These are phyloP conservation scores for Drosophila rubida DNA, from an alignment of 2,888 invertebrate species.

Conservation along the genomic window DNA sequence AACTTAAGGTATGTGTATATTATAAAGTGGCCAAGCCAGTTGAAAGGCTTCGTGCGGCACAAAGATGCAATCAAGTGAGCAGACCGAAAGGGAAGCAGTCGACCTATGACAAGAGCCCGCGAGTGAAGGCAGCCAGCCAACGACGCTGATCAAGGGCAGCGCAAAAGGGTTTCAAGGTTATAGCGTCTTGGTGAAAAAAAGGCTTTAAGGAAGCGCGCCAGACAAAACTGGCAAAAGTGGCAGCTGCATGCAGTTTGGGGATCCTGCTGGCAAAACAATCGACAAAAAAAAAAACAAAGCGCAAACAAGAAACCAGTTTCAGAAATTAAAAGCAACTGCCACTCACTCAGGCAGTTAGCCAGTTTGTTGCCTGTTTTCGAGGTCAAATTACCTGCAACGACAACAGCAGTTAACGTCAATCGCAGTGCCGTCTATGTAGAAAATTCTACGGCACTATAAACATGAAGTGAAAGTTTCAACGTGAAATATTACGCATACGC, in stretches of 20 bases:
- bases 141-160: conserved; percentile 67
- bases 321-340: conserved; percentile 27
- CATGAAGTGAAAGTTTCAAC: conserved; percentile 46
- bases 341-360: conserved; percentile 7
- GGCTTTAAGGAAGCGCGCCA: conserved; percentile 43
- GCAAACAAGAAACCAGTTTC: conserved; percentile 28
- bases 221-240: conserved; percentile 3
- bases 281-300: not conserved
- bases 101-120: not conserved
- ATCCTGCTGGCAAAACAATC: conserved; percentile 25
- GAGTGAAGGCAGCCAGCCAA: not conserved
- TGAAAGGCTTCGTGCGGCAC: conserved; percentile 38
- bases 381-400: conserved; percentile 13
- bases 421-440: not conserved
- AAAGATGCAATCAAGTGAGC: conserved; percentile 11
- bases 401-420: not conserved
- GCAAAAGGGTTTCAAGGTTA: conserved; percentile 70
- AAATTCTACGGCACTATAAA: conserved; percentile 10
- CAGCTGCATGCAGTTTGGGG: conserved; percentile 24
- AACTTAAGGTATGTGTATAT: conserved; percentile 4
- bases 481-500: conserved; percentile 56
- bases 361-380: conserved; percentile 20
- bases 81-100: conserved; percentile 4
- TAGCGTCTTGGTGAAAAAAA: conserved; percentile 27
- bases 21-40: conserved; percentile 48